Evolutionary conservation across 2,888 invertebrate genomes (phyloP).

Genomic region (Linnaemya tessellans): DNA sequence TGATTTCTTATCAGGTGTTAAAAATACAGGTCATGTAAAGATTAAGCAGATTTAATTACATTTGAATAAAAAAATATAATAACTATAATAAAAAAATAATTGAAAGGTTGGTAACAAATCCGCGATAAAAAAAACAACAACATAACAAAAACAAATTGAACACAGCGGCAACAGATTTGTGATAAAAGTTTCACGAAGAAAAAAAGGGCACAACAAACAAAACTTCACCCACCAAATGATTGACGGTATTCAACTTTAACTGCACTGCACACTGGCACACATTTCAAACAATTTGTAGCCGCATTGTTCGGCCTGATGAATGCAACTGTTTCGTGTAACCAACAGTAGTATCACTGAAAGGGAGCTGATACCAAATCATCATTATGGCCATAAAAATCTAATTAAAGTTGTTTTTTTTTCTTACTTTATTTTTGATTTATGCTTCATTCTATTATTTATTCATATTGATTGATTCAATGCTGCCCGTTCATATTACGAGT

Average conservation of each 20-base stretch:
- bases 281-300: slow-evolving; percentile 15
- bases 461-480: slow-evolving; percentile 44
- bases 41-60: slow-evolving; percentile 32
- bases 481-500: neutral
- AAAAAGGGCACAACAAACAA: neutral
- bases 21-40: slow-evolving; percentile 18
- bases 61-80: neutral
- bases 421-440: neutral
- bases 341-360: neutral
- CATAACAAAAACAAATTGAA: neutral
- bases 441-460: slow-evolving; percentile 7
- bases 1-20: slow-evolving; percentile 41
- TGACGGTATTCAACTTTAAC: neutral
- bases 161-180: neutral
- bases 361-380: neutral
- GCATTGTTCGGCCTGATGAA: neutral
- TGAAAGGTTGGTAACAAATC: slow-evolving; percentile 30
- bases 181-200: slow-evolving; percentile 8
- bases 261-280: neutral
- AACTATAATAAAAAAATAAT: slow-evolving; percentile 4
- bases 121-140: neutral
- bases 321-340: slow-evolving; percentile 54
- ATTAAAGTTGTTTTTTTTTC: slow-evolving; percentile 18
- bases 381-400: slow-evolving; percentile 27
- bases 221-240: slow-evolving; percentile 18